These are phyloP conservation scores for Coelogynopora nodosa DNA, from an alignment of 2,888 invertebrate genomes.

Conservation along the genomic window DNA sequence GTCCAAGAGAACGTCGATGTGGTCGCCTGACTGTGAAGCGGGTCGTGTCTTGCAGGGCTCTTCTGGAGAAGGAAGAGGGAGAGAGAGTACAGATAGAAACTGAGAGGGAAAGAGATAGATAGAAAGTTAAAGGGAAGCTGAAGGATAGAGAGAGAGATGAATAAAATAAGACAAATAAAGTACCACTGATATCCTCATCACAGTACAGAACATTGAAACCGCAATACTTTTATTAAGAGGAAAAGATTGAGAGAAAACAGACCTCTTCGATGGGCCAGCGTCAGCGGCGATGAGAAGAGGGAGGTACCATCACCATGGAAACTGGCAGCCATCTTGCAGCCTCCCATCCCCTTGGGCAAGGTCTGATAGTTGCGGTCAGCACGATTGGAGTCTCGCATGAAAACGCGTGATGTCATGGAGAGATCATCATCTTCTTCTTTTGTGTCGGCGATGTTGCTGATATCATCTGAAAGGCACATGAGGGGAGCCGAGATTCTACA, in stretches of 20 bases:
- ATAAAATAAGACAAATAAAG: too few species aligned
- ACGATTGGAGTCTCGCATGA: neutral
- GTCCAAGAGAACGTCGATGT: slow-evolving; percentile 43
- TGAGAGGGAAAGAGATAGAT: too few species aligned
- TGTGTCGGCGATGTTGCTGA: neutral
- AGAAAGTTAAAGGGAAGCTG: too few species aligned
- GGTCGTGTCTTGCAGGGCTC: neutral
- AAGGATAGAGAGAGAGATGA: too few species aligned
- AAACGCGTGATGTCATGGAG: neutral
- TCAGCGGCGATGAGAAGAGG: neutral
- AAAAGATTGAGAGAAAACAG: neutral
- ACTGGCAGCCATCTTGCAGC: neutral
- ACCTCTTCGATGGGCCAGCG: neutral
- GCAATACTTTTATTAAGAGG: too few species aligned
- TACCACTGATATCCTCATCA: too few species aligned
- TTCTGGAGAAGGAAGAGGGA: neutral
- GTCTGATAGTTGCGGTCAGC: neutral
- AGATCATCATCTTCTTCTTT: neutral
- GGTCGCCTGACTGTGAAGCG: slow-evolving; percentile 36
- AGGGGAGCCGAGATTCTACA: too few species aligned
- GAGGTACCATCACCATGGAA: neutral
- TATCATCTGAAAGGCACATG: too few species aligned
- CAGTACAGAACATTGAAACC: too few species aligned
- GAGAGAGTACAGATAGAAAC: neutral
- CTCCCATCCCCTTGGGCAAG: neutral